Base-by-base conservation (phyloP, 2,888 invertebrate genomes). In the Caenorhabditis imperialis region DNA sequence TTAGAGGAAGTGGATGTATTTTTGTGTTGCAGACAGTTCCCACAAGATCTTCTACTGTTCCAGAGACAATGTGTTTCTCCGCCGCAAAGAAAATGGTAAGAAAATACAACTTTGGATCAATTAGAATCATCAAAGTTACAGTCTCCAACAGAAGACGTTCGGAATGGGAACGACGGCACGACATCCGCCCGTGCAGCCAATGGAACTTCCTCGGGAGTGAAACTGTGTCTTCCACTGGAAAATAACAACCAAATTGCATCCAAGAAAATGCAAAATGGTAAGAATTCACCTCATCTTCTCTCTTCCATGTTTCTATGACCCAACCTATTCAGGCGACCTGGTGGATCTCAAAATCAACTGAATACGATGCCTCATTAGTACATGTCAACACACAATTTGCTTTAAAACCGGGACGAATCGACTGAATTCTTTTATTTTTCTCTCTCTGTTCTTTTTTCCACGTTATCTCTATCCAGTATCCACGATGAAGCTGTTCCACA, bases 1-100 rank as follows among this genome's bases (percentile, higher is more conserved):
- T n/a, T n/a, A n/a, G n/a, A 48, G 14, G 20, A 2, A 3, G n/a
- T 3, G 16, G 3, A 16, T 44, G 40, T 12, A 27, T 12, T 30
- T n/a, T 22, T 6, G 5, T 53, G 27, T 62, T 78, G 58, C 74
- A 77, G 73, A 65, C 62, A 14, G 20, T 72, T 8, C 83, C 83
- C 10, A 75, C 79, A 12, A 72, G 85, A 18, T 85, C 85, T 1
- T 84, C 82, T 8, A 86, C 85, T 3, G 85, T 86, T 27, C 85
- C 85, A 22, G 85, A 86, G 54, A 79, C 84, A n/a, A 65, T 81
- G 67, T 74, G 67, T 23, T 72, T 72, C 14, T 50, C 65, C 6
- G 67, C 61, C 0, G 47, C 40, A 1, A 69, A 53, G 22, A 71
- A 57, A 62, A 42, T 57, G 55, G 71, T 62, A 51, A 18, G 8